Evolutionary conservation across 2,888 invertebrate genomes (phyloP), one percentile per base, ranked within the genome.

Genomic region (Drosophila macrospina): DNA sequence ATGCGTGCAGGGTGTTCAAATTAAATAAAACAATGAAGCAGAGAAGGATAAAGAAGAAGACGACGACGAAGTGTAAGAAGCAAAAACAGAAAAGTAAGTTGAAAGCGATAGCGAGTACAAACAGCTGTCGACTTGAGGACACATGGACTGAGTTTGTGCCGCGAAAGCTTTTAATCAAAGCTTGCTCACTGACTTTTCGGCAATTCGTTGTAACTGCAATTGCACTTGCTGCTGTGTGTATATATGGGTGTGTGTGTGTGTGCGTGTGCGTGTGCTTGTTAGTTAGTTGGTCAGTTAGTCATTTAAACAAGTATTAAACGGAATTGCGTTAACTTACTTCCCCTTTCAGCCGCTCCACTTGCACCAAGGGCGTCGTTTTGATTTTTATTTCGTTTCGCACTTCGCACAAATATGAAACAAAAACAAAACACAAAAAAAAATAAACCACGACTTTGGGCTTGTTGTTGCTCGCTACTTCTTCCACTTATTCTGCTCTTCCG

Each of bases 71-170:
- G 20, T 3, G 3, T 20, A 41, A 30, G n/a, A 13, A 32, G 16
- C 30, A 28, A 26, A 59, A 36, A 54, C 20, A 66, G 47, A 60
- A 63, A 37, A 42, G 36, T 45, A 44, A 69, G 44, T 54, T 50
- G 48, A 69, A 69, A 79, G 54, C 69, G 52, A 55, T 42, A 41
- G 55, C 62, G 59, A 63, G 71, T 64, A 42, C 65, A 75, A 78
- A 83, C 84, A 81, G 76, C 70, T 84, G 84, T 78, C 39, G 66
- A 32, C 0, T 16, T 59, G 47, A 30, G 50, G 60, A 69, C 69
- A 15, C 39, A 5, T 34, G 20, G 10, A 63, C 73, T 47, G 34
- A 52, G 45, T 13, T 48, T 34, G 32, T 13, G 41, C 16, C 15
- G 54, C 56, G 26, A 20, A 47, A 56, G 52, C 57, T 62, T 64